Evolutionary conservation across 2,888 invertebrate species (phyloP), one percentile per base, ranked within the genome.

Genomic region (Lasioglossum oenotherae): DNA sequence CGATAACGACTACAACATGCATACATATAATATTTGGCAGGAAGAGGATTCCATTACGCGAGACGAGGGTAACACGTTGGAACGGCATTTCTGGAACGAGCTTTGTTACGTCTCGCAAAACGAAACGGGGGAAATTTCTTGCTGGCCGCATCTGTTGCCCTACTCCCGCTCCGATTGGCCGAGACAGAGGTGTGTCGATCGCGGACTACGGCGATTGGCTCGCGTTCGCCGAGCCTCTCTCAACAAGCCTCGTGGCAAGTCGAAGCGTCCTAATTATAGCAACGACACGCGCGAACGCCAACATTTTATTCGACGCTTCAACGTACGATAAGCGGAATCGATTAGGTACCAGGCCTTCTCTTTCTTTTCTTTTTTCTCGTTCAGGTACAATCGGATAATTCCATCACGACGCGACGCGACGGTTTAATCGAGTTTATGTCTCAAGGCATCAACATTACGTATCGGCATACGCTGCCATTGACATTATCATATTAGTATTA

Each of bases 161-260:
- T 19, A 19, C 12, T 35, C 4, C 8, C 4, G 10, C 2, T 19
- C 14, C 35, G 74, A 90, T 93, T 92, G 88, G 92, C 23, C 67
- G 81, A 23, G 38, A 19, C 69, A 90, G 89, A 93, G 93, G 93
- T 90, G 93, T 91, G 93, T 81, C 89, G 85, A 87, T 85, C 85
- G 89, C 81, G 88, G 71, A 67, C 75, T n/a, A 0, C 57, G 31
- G 57, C 41, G 86, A 93, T 94, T 94, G 93, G 94, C 49, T 72
- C 23, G 31, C 64, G 23, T 49, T 8, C 64, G 92, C 79, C 94
- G 93, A 93, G 93, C 94, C 94, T 91, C 93, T 90, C 74, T 16
- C 19, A 44, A 49, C 64, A 19, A 73, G 67, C 35, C 77, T 74
- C 74, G 38, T 78, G 74, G 78, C 57, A 60, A 74, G 31, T 41